Evolutionary conservation across 2,888 invertebrate species (phyloP), one percentile per base, ranked within the genome.

Genomic region (Palloptera scutellata): DNA sequence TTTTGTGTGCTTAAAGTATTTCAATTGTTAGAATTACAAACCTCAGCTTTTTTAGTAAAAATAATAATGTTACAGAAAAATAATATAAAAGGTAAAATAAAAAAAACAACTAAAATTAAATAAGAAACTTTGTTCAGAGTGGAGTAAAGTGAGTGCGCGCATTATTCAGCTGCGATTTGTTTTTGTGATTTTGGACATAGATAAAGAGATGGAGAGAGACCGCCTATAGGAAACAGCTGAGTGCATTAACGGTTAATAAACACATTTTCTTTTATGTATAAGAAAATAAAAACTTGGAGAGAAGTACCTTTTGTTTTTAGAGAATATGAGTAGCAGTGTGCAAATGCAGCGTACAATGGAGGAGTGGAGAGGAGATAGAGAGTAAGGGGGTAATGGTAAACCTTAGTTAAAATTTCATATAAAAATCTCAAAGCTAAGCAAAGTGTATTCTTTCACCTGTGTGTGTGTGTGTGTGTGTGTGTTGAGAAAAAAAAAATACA

Each of bases 371-470:
- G 13, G 15, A 48, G 13, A 48, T 5, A 48, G 48, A 15, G 48
- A 15, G 13, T 2, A 3, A 48, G 48, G 8, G 15, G 12, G 15
- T n/a, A 48, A 30, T 30, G 30, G 30, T 30, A 30, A 30, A 30
- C 30, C 30, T 30, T 30, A 30, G 30, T 30, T 30, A 48, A 2
- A 5, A 5, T 53, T 53, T 12, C 53, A 53, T 15, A 15, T 19
- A 65, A 55, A 54, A 66, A 60, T 59, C 54, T 66, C 60, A 30
- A 20, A 45, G 43, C 54, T 61, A 55, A 66, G 68, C 67, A 69
- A 68, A 69, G 71, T 69, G 69, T 71, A 64, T 67, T 71, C 71
- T 71, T 71, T 69, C 71, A 71, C 71, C 71, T 71, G 60, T 43
- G 20, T n/a, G n/a, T n/a, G n/a, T n/a, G n/a, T n/a, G n/a, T n/a